Percentiles rank a stretch among this genome's conserved stretches.
phyloP scores from a whole-genome alignment of 2,888 invertebrate species.

The Cataglyphis albicans region DNA sequence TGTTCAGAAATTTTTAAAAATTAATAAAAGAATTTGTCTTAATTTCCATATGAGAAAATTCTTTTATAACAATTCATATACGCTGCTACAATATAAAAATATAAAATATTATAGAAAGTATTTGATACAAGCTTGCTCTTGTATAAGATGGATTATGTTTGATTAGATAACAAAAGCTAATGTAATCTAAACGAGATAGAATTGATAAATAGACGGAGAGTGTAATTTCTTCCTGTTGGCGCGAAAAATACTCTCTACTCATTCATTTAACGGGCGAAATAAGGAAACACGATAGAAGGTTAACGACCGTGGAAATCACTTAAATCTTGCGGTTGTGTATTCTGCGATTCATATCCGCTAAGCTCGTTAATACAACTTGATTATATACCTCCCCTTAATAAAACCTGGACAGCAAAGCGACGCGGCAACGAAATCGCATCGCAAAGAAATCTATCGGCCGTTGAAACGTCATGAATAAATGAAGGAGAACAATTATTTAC shows the following conservation, averaged over 20 bases:
- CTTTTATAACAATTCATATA: not conserved
- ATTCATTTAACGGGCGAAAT: slow-evolving; percentile 23
- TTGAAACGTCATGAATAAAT: not conserved
- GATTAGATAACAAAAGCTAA: slow-evolving; percentile 23
- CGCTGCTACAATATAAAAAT: not conserved
- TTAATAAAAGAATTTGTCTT: not conserved
- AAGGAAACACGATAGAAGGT: slow-evolving; percentile 24
- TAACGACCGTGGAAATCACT: slow-evolving; percentile 47
- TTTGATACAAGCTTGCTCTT: not conserved
- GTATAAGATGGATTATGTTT: slow-evolving; percentile 23
- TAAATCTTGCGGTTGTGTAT: slow-evolving; percentile 7
- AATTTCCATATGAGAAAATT: not conserved
- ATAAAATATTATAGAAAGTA: not conserved
- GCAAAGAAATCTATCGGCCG: not conserved
- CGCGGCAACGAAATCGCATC: not conserved
- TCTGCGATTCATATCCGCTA: slow-evolving; percentile 5
- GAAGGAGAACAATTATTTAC: slow-evolving; percentile 41
- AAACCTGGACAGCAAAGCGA: not conserved
- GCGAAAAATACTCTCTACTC: slow-evolving; percentile 6
- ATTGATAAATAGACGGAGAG: slow-evolving; percentile 10
- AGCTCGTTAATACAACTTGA: not conserved
- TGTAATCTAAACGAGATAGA: not conserved
- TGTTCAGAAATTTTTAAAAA: not conserved
- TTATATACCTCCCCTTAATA: not conserved
- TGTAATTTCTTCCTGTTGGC: slow-evolving; percentile 14